Conservation (phyloP, 2,888 invertebrate species). For the Phaedon cochleariae region DNA sequence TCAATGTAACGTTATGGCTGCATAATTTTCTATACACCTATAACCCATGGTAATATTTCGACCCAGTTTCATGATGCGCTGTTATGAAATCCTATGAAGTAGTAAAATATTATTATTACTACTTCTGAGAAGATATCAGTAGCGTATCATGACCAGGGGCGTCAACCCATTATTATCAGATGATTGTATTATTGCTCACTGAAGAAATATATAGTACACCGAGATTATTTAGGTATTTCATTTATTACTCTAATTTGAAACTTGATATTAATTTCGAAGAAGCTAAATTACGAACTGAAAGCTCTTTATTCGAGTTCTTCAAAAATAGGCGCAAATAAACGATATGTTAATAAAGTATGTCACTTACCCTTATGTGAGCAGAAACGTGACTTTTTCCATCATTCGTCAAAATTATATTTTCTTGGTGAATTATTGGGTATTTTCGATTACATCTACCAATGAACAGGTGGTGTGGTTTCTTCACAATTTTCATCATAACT, state of each 20-base stretch:
- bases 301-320: too few species aligned
- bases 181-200: too few species aligned
- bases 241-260: too few species aligned
- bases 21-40: not conserved
- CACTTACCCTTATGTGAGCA: slow-evolving; percentile 55
- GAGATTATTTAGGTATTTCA: too few species aligned
- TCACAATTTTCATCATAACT: slow-evolving; percentile 55
- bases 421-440: slow-evolving; percentile 55
- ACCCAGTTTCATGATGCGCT: not conserved
- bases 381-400: slow-evolving; percentile 60
- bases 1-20: not conserved
- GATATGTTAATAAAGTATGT: too few species aligned
- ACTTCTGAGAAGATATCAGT: not conserved
- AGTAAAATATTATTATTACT: too few species aligned
- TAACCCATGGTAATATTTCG: not conserved
- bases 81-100: not conserved
- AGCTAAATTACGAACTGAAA: too few species aligned
- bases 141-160: not conserved
- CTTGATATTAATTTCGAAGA: too few species aligned
- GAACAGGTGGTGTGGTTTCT: slow-evolving; percentile 56
- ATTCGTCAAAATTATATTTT: slow-evolving; percentile 60
- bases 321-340: too few species aligned
- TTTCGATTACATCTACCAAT: slow-evolving; percentile 57
- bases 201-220: too few species aligned
- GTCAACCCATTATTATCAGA: too few species aligned